These are phyloP conservation scores for Rhagoletis zephyria DNA, from an alignment of 1,140 invertebrate genomes.

Conservation along the genomic window DNA sequence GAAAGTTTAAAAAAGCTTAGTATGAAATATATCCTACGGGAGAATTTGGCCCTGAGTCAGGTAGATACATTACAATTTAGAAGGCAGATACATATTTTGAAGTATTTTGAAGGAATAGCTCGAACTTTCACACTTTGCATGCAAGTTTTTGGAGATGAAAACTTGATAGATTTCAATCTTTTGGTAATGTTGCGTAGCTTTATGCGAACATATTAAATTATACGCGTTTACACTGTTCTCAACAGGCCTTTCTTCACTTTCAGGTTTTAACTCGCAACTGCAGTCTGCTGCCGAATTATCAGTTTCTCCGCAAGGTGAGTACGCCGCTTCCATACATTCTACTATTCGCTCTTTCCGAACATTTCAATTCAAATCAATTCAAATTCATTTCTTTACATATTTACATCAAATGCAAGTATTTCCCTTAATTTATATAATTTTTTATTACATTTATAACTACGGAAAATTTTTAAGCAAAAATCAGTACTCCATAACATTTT, in stretches of 20 bases:
- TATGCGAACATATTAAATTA: too few relatives aligned
- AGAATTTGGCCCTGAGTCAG: too few relatives aligned
- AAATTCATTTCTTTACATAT: slow-evolving; percentile 66
- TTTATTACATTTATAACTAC: slow-evolving; percentile 54
- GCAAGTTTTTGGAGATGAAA: too few relatives aligned
- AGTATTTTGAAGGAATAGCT: too few relatives aligned
- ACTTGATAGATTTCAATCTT: too few relatives aligned
- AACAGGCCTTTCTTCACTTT: background rate
- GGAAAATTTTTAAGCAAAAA: slow-evolving; percentile 36
- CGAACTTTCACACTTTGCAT: too few relatives aligned
- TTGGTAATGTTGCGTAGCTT: too few relatives aligned
- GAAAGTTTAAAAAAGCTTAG: too few relatives aligned
- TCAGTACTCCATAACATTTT: slow-evolving; percentile 23
- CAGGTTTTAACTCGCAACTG: slow-evolving; percentile 79
- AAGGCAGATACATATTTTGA: too few relatives aligned
- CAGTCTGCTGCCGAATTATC: slow-evolving; percentile 81
- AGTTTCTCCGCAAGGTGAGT: slow-evolving; percentile 90
- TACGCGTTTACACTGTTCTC: too few relatives aligned
- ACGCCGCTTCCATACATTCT: slow-evolving; percentile 56
- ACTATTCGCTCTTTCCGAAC: slow-evolving; percentile 53
- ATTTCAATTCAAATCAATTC: slow-evolving; percentile 59
- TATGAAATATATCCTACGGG: too few relatives aligned
- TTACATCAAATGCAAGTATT: slow-evolving; percentile 72
- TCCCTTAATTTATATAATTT: slow-evolving; percentile 43
- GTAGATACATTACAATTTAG: too few relatives aligned